Conservation (phyloP, 2,888 invertebrate species). For the Dolomedes plantarius region DNA sequence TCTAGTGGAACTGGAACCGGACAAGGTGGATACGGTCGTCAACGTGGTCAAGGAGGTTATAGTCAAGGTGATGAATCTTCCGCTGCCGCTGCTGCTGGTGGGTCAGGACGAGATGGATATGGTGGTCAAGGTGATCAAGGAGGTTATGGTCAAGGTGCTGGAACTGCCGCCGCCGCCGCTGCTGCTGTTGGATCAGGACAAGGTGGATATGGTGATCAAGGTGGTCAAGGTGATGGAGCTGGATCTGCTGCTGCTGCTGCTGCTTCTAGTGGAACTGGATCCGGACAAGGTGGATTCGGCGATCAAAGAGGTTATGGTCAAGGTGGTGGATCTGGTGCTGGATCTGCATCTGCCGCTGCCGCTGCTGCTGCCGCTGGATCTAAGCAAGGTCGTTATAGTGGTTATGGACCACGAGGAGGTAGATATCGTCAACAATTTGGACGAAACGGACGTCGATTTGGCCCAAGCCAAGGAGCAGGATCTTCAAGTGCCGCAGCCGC, state of each 20-base stretch:
- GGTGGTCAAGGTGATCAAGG: too few relatives aligned
- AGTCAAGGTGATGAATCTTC: not conserved
- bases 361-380: not conserved
- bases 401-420: not conserved
- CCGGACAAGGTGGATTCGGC: not conserved
- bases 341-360: not conserved
- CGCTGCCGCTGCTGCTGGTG: not conserved
- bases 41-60: too few relatives aligned
- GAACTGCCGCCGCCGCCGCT: too few relatives aligned
- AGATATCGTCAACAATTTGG: too few relatives aligned
- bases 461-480: too few relatives aligned
- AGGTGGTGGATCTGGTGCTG: not conserved
- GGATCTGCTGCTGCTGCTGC: constrained; percentile 16
- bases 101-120: not conserved
- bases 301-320: too few relatives aligned
- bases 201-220: too few relatives aligned
- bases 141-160: too few relatives aligned
- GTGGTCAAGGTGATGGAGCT: not conserved
- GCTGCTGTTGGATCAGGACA: too few relatives aligned
- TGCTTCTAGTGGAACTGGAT: constrained; percentile 21
- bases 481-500: too few relatives aligned
- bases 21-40: too few relatives aligned
- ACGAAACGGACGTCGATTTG: too few relatives aligned
- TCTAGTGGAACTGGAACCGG: not conserved
- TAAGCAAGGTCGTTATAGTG: not conserved